Percentiles rank a stretch among this genome's conserved stretches.
Conservation (phyloP, 2,797 vertebrate species). For the Ctenopoma kingsleyae region DNA sequence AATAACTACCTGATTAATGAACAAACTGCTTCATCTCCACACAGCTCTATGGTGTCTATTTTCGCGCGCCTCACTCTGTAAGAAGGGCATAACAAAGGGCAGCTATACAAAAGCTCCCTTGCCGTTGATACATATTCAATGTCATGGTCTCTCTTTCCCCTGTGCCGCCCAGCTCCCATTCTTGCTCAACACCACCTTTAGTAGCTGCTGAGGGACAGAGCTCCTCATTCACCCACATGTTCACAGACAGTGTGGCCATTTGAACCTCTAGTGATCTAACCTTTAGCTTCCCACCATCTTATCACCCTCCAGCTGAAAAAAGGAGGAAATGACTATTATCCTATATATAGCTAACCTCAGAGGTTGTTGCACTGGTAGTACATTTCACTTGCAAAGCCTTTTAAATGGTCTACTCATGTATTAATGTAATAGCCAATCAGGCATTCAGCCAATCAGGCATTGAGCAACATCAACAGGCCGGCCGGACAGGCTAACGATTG, state of each 20-base stretch:
- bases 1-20: not conserved
- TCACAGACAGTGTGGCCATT: conserved; percentile 36
- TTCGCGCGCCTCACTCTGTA: conserved; percentile 15
- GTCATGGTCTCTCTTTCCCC: conserved; percentile 32
- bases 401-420: conserved; percentile 33
- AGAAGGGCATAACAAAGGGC: conserved; percentile 46
- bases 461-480: conserved; percentile 44
- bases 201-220: conserved; percentile 20
- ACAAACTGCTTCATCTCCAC: conserved; percentile 26
- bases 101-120: conserved; percentile 29
- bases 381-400: conserved; percentile 19
- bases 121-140: conserved; percentile 56
- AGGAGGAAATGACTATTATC: conserved; percentile 13
- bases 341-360: conserved; percentile 1
- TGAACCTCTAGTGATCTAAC: conserved; percentile 48
- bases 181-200: conserved; percentile 31
- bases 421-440: conserved; percentile 46
- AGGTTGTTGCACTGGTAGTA: conserved; percentile 3
- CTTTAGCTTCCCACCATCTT: conserved; percentile 47
- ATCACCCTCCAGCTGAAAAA: conserved; percentile 38
- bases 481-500: conserved; percentile 55
- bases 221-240: conserved; percentile 41
- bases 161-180: not conserved
- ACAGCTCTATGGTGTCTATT: conserved; percentile 21
- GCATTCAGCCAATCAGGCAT: conserved; percentile 42